Evolutionary conservation across 2,888 invertebrate genomes (phyloP).

Genomic region (Polymixis lichenea): DNA sequence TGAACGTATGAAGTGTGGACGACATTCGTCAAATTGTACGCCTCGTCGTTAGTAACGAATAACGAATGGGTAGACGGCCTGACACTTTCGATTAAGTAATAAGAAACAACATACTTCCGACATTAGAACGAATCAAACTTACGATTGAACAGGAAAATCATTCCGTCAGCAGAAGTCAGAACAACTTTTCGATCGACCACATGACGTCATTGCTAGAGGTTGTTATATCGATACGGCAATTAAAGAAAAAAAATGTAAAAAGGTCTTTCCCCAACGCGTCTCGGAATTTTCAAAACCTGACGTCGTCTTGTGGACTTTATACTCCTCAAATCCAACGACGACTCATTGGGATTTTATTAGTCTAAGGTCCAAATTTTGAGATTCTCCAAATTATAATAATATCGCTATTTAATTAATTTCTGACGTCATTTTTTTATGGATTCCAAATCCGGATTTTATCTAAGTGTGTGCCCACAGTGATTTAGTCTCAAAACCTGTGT

Average conservation of each 20-base stretch:
- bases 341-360: background rate
- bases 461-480: background rate
- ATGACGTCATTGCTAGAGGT: background rate
- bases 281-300: background rate
- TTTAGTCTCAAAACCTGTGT: background rate
- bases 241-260: background rate
- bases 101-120: background rate
- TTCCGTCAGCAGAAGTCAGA: background rate
- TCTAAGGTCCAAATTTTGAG: background rate
- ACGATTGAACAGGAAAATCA: background rate
- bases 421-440: background rate
- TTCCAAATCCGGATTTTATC: slow-evolving; percentile 4
- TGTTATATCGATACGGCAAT: background rate
- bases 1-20: slow-evolving; percentile 11
- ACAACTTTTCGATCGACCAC: background rate
- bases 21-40: slow-evolving; percentile 43
- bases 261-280: background rate
- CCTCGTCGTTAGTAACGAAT: slow-evolving; percentile 10
- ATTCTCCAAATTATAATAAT: slow-evolving; percentile 7
- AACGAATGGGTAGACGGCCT: background rate
- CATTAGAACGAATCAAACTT: background rate
- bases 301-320: background rate
- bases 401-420: background rate
- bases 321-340: background rate
- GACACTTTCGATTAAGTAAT: slow-evolving; percentile 35